These are phyloP conservation scores for Rhodophaea formosa DNA, from an alignment of 2,888 invertebrate species.

Conservation along the genomic window DNA sequence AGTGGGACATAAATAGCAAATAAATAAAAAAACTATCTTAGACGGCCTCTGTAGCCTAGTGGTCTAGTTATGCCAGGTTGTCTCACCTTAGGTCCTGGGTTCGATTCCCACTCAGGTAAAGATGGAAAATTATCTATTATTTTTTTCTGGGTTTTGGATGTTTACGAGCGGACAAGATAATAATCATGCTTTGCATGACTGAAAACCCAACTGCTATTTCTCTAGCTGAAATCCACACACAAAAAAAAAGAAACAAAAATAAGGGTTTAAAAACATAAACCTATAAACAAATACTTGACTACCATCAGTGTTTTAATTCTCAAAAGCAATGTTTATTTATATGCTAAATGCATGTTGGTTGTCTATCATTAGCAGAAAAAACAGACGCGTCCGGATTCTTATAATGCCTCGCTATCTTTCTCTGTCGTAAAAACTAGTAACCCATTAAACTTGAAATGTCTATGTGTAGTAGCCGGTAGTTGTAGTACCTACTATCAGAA, in stretches of 20 bases:
- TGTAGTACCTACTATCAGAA: not conserved
- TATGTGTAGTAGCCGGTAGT: conserved; percentile 5
- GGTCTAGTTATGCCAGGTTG: too few species aligned
- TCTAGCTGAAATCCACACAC: not conserved
- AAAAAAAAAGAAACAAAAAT: not conserved
- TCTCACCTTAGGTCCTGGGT: too few species aligned
- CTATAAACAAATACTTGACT: not conserved
- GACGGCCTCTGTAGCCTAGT: too few species aligned
- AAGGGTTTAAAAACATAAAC: not conserved
- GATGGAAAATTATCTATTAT: too few species aligned
- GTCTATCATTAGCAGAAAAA: conserved; percentile 20
- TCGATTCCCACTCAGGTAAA: too few species aligned
- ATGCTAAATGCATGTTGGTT: conserved; percentile 5
- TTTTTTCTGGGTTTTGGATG: too few species aligned
- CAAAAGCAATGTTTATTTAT: conserved; percentile 16
- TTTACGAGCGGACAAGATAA: too few species aligned
- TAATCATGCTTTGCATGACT: too few species aligned
- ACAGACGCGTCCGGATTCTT: conserved; percentile 20
- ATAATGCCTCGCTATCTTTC: conserved; percentile 9
- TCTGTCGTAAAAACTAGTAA: conserved; percentile 15
- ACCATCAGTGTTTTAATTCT: not conserved
- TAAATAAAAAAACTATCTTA: too few species aligned
- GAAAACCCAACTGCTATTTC: too few species aligned
- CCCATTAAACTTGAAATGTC: conserved; percentile 5
- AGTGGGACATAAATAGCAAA: too few species aligned